These are phyloP conservation scores for Crossocerus cetratus DNA, from an alignment of 2,888 invertebrate genomes.

Conservation along the genomic window DNA sequence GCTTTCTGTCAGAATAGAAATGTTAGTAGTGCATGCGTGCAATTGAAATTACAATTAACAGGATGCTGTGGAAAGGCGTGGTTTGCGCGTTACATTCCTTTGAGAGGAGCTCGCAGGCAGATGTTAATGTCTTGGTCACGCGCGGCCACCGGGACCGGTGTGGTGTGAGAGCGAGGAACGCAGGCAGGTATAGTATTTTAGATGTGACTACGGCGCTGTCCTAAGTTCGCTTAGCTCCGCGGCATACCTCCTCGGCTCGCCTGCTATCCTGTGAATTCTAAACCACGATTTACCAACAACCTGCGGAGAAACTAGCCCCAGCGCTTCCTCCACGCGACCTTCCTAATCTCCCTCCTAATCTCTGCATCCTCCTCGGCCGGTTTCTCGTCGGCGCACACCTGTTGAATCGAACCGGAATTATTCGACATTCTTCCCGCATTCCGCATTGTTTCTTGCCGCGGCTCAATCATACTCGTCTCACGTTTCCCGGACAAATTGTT, in stretches of 20 bases:
- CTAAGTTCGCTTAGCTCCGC: constrained; percentile 75
- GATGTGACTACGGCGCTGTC: constrained; percentile 74
- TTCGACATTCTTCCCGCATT: background rate
- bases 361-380: constrained; percentile 10
- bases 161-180: constrained; percentile 7
- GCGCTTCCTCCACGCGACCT: constrained; percentile 45
- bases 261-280: constrained; percentile 80
- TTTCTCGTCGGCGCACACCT: background rate
- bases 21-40: too few species aligned
- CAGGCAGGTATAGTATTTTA: constrained; percentile 64
- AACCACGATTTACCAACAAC: constrained; percentile 85
- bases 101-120: too few species aligned
- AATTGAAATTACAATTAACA: too few species aligned
- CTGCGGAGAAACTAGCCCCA: constrained; percentile 66
- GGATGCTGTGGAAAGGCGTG: too few species aligned
- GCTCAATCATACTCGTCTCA: too few species aligned
- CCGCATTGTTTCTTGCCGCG: background rate
- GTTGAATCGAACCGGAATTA: background rate
- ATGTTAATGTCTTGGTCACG: too few species aligned
- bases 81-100: too few species aligned
- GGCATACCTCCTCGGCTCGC: constrained; percentile 71
- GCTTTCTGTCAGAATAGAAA: too few species aligned
- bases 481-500: too few species aligned
- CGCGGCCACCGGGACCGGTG: background rate
- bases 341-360: constrained; percentile 66